Conservation (phyloP, 2,113 vertebrate genomes). For the Tyrannus savana region DNA sequence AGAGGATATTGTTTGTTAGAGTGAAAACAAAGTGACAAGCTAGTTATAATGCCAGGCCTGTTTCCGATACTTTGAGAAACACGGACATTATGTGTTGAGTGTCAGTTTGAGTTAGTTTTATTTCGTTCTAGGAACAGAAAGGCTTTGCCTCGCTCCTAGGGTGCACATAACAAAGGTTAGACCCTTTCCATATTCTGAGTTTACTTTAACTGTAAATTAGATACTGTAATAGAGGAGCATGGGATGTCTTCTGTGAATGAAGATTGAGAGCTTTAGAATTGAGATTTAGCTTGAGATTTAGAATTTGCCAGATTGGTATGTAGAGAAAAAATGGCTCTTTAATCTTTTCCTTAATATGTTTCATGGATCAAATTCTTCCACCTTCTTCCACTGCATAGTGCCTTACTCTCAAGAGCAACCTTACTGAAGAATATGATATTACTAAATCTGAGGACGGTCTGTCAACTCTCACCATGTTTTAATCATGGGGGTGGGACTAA, state of each 20-base stretch:
- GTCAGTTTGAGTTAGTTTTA: conserved; percentile 38
- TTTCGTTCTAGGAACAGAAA: background rate
- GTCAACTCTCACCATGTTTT: background rate
- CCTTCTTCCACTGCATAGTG: background rate
- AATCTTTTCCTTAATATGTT: conserved; percentile 1
- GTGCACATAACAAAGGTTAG: background rate
- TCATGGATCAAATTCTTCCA: background rate
- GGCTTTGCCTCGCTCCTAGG: background rate
- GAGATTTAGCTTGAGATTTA: no score
- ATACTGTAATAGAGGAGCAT: background rate
- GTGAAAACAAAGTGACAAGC: conserved; percentile 35
- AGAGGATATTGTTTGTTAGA: conserved; percentile 37
- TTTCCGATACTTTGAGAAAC: conserved; percentile 34
- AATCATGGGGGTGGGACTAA: background rate
- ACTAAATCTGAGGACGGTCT: background rate
- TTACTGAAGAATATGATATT: background rate
- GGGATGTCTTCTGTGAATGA: background rate
- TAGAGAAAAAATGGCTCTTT: background rate
- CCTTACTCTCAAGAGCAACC: background rate
- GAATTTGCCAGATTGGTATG: background rate
- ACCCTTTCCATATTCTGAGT: background rate
- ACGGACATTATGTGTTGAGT: background rate
- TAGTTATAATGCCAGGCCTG: conserved; percentile 2
- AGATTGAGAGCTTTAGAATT: background rate
- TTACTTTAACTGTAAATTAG: conserved; percentile 42